Percentiles rank a stretch among this genome's conserved stretches.
Conservation (phyloP, 2,113 vertebrate genomes). For the Elephas maximus region DNA sequence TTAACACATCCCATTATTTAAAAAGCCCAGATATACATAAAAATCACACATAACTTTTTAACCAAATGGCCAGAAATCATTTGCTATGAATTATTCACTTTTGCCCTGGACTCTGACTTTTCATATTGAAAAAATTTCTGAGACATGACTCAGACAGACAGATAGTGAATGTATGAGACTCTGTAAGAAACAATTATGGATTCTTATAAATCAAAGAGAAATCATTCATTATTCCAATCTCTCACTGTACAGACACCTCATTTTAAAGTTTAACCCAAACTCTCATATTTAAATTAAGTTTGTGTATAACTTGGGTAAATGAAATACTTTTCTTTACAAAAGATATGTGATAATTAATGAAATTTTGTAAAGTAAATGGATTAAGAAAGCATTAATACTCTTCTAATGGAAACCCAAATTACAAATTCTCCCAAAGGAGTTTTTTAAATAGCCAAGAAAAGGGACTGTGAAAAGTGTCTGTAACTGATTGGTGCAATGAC, state of each 20-base stretch:
- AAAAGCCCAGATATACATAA: background rate
- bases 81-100: background rate
- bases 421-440: background rate
- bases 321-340: background rate
- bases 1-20: background rate
- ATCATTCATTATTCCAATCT: background rate
- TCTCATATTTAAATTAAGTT: background rate
- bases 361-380: background rate
- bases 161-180: background rate
- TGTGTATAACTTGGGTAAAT: background rate
- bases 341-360: background rate
- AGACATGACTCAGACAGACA: background rate
- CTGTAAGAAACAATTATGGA: background rate
- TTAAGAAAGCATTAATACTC: background rate
- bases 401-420: background rate
- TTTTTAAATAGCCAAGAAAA: background rate
- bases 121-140: background rate
- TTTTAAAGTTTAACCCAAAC: background rate
- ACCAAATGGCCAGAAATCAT: slow-evolving; percentile 16
- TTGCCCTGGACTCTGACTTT: background rate
- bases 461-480: background rate
- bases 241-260: background rate
- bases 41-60: background rate
- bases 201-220: background rate
- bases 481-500: background rate